phyloP scores from a whole-genome alignment of 2,888 invertebrate species.

The Rhaphigaster nebulosa region DNA sequence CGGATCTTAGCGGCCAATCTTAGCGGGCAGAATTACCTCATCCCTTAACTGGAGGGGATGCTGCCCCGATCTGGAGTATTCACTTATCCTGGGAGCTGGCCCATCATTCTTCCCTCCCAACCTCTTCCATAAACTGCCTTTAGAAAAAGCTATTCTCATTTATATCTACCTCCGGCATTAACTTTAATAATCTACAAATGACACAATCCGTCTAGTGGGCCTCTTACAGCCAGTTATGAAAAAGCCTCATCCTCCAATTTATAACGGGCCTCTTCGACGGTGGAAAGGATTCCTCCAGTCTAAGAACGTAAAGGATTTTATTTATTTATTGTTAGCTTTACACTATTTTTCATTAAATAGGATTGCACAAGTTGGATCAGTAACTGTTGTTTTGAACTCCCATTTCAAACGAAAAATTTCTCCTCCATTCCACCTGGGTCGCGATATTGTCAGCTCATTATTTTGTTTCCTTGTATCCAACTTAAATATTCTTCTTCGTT shows the following conservation, averaged over 20 bases:
- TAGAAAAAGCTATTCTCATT: constrained; percentile 56
- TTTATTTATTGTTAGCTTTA: too few species aligned
- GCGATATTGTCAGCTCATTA: too few species aligned
- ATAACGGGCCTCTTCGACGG: constrained; percentile 19
- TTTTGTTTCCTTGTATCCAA: too few species aligned
- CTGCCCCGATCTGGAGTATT: constrained; percentile 43
- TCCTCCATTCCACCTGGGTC: too few species aligned
- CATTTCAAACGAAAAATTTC: too few species aligned
- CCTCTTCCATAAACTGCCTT: constrained; percentile 50
- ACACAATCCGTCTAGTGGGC: constrained; percentile 51
- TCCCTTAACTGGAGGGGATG: constrained; percentile 48
- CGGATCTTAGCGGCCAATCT: constrained; percentile 53
- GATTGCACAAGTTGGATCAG: too few species aligned
- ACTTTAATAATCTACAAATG: constrained; percentile 59
- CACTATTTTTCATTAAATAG: too few species aligned
- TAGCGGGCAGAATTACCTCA: constrained; percentile 54
- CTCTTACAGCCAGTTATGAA: constrained; percentile 48
- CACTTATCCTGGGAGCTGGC: constrained; percentile 43
- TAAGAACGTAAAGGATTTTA: neutral
- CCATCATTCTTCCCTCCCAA: constrained; percentile 44
- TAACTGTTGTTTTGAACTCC: too few species aligned
- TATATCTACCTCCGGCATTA: constrained; percentile 51
- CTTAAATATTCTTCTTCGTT: too few species aligned
- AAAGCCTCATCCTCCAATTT: constrained; percentile 53
- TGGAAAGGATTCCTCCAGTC: neutral